Conservation (phyloP, 2,113 vertebrate genomes). For the Planiliza haematocheilus region DNA sequence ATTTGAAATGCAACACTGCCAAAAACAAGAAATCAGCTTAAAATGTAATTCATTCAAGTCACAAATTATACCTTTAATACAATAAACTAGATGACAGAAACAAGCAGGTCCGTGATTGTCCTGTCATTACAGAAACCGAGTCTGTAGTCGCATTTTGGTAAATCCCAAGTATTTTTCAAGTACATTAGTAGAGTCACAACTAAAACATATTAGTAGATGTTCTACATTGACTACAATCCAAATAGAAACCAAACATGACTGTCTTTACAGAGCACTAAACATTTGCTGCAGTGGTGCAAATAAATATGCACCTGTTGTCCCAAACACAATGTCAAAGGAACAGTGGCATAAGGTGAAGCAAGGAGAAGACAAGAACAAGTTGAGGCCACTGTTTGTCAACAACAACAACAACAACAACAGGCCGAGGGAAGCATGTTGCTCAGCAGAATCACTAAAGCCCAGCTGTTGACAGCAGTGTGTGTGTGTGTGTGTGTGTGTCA, state of each 20-base stretch:
- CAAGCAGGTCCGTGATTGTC: too few relatives aligned
- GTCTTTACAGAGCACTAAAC: constrained; percentile 22
- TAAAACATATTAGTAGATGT: constrained; percentile 4
- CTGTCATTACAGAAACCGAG: background rate
- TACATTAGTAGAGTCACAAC: background rate
- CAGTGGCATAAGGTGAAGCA: background rate
- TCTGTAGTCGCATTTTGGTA: background rate
- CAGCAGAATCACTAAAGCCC: constrained; percentile 56
- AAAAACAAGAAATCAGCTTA: constrained; percentile 5
- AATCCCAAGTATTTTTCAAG: background rate
- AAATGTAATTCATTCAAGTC: background rate
- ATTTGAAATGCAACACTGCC: too few relatives aligned
- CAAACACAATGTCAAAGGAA: background rate
- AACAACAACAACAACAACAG: constrained; percentile 40
- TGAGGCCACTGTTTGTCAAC: constrained; percentile 56
- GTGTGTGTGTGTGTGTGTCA: constrained; percentile 1
- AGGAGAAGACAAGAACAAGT: constrained; percentile 1
- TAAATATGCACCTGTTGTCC: constrained; percentile 1
- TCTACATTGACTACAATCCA: background rate
- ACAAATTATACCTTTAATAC: too few relatives aligned
- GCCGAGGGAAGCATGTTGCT: constrained; percentile 60
- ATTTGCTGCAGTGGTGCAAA: constrained; percentile 48
- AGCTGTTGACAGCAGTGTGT: constrained; percentile 68
- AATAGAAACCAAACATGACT: background rate
- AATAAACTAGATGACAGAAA: too few relatives aligned